Evolutionary conservation across 2,113 vertebrate genomes (phyloP).

Genomic region (Stegostoma tigrinum): DNA sequence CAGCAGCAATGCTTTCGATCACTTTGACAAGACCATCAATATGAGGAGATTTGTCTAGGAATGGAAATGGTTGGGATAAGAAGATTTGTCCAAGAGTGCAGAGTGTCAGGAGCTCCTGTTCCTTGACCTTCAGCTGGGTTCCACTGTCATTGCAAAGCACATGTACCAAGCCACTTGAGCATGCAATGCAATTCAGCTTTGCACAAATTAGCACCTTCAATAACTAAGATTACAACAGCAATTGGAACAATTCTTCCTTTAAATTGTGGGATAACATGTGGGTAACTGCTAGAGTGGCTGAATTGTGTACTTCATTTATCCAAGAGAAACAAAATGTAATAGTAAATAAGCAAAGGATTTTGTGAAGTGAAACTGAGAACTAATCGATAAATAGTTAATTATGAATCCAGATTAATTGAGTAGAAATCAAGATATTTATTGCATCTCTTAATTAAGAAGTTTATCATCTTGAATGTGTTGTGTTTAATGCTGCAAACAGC

Average conservation of each 20-base stretch:
- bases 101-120: not conserved
- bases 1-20: not conserved
- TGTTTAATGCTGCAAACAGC: slow-evolving; percentile 25
- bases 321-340: not conserved
- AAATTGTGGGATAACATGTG: not conserved
- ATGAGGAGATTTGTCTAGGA: not conserved
- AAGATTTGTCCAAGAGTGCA: not conserved
- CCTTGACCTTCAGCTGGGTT: not conserved
- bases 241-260: not conserved
- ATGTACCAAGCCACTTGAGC: not conserved
- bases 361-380: slow-evolving; percentile 28
- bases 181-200: not conserved
- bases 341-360: slow-evolving; percentile 2
- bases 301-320: slow-evolving; percentile 16
- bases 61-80: too few species aligned
- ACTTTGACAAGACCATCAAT: not conserved
- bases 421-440: slow-evolving; percentile 35
- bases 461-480: slow-evolving; percentile 37
- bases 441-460: slow-evolving; percentile 35
- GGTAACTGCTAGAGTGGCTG: not conserved
- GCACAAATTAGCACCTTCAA: not conserved
- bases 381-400: slow-evolving; percentile 35
- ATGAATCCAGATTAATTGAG: slow-evolving; percentile 37
- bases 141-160: not conserved
- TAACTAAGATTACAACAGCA: not conserved